Evolutionary conservation across 92 coral and sea anemone genomes (phyloP).

Genomic region (Diadumene lineata): DNA sequence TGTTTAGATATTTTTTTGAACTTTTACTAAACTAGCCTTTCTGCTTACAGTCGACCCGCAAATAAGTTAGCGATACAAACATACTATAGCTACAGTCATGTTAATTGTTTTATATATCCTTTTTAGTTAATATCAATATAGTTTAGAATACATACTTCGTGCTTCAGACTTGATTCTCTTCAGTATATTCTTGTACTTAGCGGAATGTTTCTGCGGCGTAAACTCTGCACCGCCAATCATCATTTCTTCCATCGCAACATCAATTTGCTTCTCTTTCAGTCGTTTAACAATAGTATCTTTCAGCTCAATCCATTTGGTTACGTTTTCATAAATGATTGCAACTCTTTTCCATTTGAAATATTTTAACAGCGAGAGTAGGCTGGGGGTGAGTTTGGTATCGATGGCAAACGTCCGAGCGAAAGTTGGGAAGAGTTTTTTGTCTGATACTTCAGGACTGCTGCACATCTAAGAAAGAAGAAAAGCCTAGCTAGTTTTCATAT

Average conservation of each 20-base stretch:
- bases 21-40: too few relatives aligned
- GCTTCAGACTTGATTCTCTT: slow-evolving; percentile 71
- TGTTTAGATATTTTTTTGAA: too few relatives aligned
- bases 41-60: too few relatives aligned
- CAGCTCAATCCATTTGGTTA: slow-evolving; percentile 43
- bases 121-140: too few relatives aligned
- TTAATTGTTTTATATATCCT: too few relatives aligned
- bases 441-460: slow-evolving; percentile 58
- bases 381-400: slow-evolving; percentile 56
- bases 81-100: too few relatives aligned
- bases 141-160: slow-evolving; percentile 56
- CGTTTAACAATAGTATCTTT: slow-evolving; percentile 43
- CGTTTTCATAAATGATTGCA: slow-evolving; percentile 56
- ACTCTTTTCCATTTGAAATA: slow-evolving; percentile 67
- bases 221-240: slow-evolving; percentile 63
- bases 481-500: too few relatives aligned
- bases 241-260: slow-evolving; percentile 55
- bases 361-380: slow-evolving; percentile 44
- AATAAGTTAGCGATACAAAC: too few relatives aligned
- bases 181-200: slow-evolving; percentile 54
- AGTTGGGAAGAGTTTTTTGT: slow-evolving; percentile 71
- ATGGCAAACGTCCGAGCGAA: slow-evolving; percentile 69
- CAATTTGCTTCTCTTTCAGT: slow-evolving; percentile 58
- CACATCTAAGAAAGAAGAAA: slow-evolving; percentile 60
- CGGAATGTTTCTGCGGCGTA: slow-evolving; percentile 66